Base-by-base conservation (phyloP, 2,113 vertebrate genomes). In the Anthoscopus minutus region DNA sequence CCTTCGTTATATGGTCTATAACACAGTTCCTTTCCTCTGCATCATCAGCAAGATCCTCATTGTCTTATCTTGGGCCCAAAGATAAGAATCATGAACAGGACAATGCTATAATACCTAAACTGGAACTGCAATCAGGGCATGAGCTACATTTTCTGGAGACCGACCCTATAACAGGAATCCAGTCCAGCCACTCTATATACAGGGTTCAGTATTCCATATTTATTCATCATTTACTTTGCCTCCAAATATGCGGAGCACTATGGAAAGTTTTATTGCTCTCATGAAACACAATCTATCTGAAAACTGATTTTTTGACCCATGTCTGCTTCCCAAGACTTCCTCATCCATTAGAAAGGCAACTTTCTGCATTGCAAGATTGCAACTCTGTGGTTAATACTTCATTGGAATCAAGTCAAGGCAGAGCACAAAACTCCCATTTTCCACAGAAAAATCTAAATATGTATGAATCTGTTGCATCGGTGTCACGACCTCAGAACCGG, bases 261-360 rank as follows among this genome's bases (percentile, higher is more conserved):
- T 27, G 20, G 44, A 25, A 79, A 60, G 6, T 50, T 66, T 53
- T 65, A 24, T 84, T 74, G 33, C 31, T 3, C 1, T 54, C 51
- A 50, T 31, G 56, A 74, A 94, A 58, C 35, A 35, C 2, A 58
- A 64, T 27, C n/a, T 58, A 11, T 7, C 57, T 58, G 44, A 81
- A 91, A 91, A 65, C 7, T 10, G 40, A 60, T 13, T 50, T 58
- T 88, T 83, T 0, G 0, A 30, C 37, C 6, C 0, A 2, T 19
- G n/a, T 53, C 37, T 83, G 23, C 11, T 80, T 15, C 51, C 38
- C 2, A 12, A 51, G 22, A 19, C n/a, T 69, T 82, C 14, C 15
- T 72, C 57, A 72, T 24, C 24, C 74, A 31, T 72, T 45, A 25
- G n/a, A 70, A 92, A 69, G 30, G 61, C 31, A 71, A 17, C 23